Percentiles rank a stretch among this genome's conserved stretches.
These are phyloP conservation scores for Patiria miniata DNA, from an alignment of 35 echinoderm and acorn worm species.

Conservation along the genomic window DNA sequence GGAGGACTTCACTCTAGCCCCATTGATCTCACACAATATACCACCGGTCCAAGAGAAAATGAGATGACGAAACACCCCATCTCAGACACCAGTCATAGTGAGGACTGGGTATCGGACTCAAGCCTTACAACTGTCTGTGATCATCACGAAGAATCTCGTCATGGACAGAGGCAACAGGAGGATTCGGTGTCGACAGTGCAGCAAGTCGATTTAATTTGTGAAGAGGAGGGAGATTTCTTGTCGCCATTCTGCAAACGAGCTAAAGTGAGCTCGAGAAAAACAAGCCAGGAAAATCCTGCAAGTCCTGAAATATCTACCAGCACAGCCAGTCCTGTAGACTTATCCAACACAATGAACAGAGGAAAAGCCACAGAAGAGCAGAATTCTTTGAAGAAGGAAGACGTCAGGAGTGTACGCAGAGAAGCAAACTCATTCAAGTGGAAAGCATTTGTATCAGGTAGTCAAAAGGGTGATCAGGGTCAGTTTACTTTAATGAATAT, in stretches of 20 bases:
- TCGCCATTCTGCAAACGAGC: neutral
- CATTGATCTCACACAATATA: no score
- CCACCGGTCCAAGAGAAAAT: neutral
- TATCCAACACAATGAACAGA: neutral
- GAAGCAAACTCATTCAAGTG: neutral
- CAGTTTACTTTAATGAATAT: no score
- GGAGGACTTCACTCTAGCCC: no score
- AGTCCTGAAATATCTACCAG: neutral
- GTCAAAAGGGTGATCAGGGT: no score
- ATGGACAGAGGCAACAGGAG: neutral
- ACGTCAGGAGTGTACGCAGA: neutral
- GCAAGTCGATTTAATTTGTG: neutral
- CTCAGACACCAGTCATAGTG: neutral
- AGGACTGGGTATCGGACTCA: neutral
- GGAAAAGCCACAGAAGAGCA: neutral
- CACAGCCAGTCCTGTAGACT: neutral
- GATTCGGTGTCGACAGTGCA: neutral
- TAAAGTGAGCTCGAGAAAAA: neutral
- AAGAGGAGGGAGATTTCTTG: neutral
- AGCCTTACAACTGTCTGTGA: neutral
- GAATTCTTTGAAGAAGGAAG: neutral
- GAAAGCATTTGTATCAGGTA: slow-evolving; percentile 7
- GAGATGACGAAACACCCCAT: no score
- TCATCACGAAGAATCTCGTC: neutral
- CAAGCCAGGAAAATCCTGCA: neutral